phyloP scores from a whole-genome alignment of 2,113 vertebrate species.

The Campylomormyrus tamandua region DNA sequence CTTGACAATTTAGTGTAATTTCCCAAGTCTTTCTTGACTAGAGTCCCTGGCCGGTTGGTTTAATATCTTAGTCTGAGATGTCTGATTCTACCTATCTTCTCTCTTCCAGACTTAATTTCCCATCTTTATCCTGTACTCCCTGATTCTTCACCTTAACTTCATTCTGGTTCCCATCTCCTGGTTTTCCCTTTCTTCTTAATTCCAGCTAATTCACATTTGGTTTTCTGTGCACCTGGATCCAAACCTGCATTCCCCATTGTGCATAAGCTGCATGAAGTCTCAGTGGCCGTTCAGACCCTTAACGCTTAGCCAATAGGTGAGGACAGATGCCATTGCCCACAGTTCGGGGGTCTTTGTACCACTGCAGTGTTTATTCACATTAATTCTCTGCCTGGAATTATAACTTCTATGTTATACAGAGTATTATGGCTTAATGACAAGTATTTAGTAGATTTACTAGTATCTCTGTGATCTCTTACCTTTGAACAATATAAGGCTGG shows the following conservation, averaged over 20 bases:
- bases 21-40: background rate
- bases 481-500: conserved; percentile 63
- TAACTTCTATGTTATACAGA: background rate
- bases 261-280: background rate
- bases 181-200: background rate
- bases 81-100: background rate
- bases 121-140: background rate
- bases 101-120: background rate
- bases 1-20: background rate
- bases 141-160: background rate
- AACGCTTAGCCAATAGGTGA: background rate
- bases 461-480: conserved; percentile 43
- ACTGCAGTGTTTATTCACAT: background rate
- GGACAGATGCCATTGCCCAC: background rate
- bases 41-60: background rate
- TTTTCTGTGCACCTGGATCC: background rate
- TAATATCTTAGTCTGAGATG: background rate
- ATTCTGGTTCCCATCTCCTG: background rate
- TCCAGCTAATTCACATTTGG: background rate
- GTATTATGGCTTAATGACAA: background rate
- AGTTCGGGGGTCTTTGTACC: background rate
- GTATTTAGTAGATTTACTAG: background rate
- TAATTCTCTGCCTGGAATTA: background rate
- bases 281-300: background rate
- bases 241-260: background rate